Evolutionary conservation across 1,140 invertebrate genomes (phyloP).

Genomic region (Pachyrhynchus sulphureomaculatus): DNA sequence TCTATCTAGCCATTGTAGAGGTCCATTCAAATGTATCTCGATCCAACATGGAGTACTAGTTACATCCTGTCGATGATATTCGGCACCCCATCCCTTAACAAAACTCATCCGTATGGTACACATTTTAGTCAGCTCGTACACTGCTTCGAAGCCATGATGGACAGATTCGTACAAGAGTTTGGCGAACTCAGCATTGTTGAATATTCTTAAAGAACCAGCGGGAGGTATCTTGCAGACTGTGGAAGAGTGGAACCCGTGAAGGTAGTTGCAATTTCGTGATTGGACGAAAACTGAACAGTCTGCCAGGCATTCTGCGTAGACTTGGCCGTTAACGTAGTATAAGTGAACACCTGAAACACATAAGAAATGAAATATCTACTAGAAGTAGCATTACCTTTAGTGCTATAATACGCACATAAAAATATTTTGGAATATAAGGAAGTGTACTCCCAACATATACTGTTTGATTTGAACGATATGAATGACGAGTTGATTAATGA

Average conservation of each 20-base stretch:
- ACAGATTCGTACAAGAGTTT: constrained; percentile 81
- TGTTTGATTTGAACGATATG: no score
- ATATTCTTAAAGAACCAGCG: constrained; percentile 94
- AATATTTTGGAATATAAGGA: not conserved
- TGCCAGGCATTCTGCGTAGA: constrained; percentile 93
- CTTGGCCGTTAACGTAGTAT: constrained; percentile 97
- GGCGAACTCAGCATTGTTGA: constrained; percentile 96
- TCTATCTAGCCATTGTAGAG: constrained; percentile 89
- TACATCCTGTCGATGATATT: constrained; percentile 96
- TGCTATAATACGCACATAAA: not conserved
- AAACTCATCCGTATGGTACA: constrained; percentile 97
- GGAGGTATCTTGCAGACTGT: constrained; percentile 94
- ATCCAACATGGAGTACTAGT: constrained; percentile 96
- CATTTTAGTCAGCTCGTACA: constrained; percentile 97
- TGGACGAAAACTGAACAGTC: constrained; percentile 96
- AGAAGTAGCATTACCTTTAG: not conserved
- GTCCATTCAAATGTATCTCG: constrained; percentile 88
- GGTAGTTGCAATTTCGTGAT: constrained; percentile 93
- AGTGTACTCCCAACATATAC: no score
- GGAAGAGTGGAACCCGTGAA: constrained; percentile 91
- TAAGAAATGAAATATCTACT: not conserved
- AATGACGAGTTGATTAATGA: no score
- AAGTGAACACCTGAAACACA: constrained; percentile 72
- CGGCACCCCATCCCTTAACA: constrained; percentile 96
- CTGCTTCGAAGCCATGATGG: constrained; percentile 90